A percentile compares a stretch with the other conserved stretches of the same genome.
Conservation (phyloP, 1,140 invertebrate species). For the Colletes gigas region DNA sequence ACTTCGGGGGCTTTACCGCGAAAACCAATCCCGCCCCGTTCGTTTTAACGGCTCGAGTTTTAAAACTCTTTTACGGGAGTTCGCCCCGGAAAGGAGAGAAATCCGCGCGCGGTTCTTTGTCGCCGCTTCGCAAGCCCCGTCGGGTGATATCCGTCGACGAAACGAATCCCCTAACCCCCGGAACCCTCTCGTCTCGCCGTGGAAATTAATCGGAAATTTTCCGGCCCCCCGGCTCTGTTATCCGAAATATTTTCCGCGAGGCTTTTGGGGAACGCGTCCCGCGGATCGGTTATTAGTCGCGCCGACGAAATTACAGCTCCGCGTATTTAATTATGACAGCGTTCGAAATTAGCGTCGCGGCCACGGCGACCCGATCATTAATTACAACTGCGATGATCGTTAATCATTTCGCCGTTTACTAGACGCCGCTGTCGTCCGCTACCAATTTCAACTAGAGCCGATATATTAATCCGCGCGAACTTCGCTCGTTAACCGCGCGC, state of each 20-base stretch:
- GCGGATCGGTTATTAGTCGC: slow-evolving; percentile 23
- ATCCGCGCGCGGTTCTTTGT: slow-evolving; percentile 34
- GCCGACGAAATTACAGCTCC: slow-evolving; percentile 28
- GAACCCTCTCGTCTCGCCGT: no score
- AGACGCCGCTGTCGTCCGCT: slow-evolving; percentile 20
- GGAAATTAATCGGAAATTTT: slow-evolving; percentile 38
- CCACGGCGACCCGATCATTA: slow-evolving; percentile 28
- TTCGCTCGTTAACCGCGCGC: slow-evolving; percentile 22
- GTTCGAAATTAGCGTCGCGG: slow-evolving; percentile 42
- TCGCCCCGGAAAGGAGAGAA: slow-evolving; percentile 54
- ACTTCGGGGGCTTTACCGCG: slow-evolving; percentile 57
- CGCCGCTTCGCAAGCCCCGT: slow-evolving; percentile 34
- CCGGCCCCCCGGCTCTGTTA: slow-evolving; percentile 1
- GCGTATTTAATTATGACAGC: slow-evolving; percentile 49
- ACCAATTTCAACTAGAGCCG: neutral
- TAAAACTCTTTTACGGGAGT: slow-evolving; percentile 63
- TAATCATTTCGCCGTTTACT: slow-evolving; percentile 38
- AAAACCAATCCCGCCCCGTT: slow-evolving; percentile 59
- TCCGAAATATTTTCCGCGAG: slow-evolving; percentile 35
- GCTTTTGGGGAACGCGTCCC: neutral
- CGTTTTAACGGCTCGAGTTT: slow-evolving; percentile 53
- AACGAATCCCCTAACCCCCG: slow-evolving; percentile 12
- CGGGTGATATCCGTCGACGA: neutral
- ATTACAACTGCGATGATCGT: slow-evolving; percentile 35
- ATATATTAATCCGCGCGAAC: slow-evolving; percentile 21